Base-by-base conservation (phyloP, 2,113 vertebrate species). In the Prunella fulvescens region DNA sequence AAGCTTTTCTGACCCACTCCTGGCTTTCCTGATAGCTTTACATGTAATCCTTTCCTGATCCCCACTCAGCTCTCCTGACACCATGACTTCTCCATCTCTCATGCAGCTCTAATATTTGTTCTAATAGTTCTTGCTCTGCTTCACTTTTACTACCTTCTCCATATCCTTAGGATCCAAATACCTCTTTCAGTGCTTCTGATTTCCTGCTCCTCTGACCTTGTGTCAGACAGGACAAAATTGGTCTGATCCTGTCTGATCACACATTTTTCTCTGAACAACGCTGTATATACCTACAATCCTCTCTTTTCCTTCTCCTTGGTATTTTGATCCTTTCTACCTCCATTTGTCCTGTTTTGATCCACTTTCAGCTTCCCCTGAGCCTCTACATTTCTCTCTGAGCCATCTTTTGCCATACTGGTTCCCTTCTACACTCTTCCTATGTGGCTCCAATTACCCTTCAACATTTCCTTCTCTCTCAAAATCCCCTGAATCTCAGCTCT, bases 371-470 rank as follows among this genome's bases (percentile, higher is more conserved):
- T 71, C 57, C 54, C 25, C 22, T 94, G 91, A 96, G 80, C 90
- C 66, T 76, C 80, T 84, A 11, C 65, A 96, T 96, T 98, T 96
- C 88, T 94, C 64, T 57, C 47, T 96, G 96, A 98, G 97, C 94
- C 89, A 95, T 83, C 88, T 90, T 96, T 93, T 95, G 82, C 95
- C 93, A 62, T 45, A 91, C 78, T 96, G 94, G 96, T 97, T 97
- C 92, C 92, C 50, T 95, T 86, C 84, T 93, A 51, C 56, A 82
- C 58, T 81, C 95, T 94, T 90, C 64, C 48, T 95, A 92, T 92
- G 95, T 94, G 93, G 93, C 73, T 97, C 85, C 81, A 97, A 97
- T 94, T 96, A 97, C 84, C 60, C 94, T 81, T 97, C 74, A 95
- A 95, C 56, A 74, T 97, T 96, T 95, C 86, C 86, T 83, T 96